phyloP scores from a whole-genome alignment of 2,888 invertebrate species.

The Eubasilissa splendida region DNA sequence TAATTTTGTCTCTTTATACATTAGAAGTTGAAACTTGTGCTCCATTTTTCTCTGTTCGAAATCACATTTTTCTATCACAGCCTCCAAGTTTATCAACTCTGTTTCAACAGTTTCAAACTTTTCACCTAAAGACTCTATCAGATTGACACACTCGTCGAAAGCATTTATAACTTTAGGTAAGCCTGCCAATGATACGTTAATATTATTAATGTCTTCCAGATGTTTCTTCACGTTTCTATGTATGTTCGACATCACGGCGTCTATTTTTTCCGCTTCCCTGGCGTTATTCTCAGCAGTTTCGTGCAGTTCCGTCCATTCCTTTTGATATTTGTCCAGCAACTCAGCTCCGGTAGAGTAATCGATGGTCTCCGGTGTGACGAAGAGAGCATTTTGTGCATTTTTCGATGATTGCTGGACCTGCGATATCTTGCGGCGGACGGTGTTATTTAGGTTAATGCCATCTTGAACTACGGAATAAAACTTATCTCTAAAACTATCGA shows the following conservation, averaged over 20 bases:
- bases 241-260: constrained; percentile 66
- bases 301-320: constrained; percentile 81
- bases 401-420: constrained; percentile 40
- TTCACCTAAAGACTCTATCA: constrained; percentile 72
- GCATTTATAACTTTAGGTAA: constrained; percentile 67
- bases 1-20: constrained; percentile 81
- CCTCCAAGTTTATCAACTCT: constrained; percentile 77
- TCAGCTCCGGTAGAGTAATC: constrained; percentile 77
- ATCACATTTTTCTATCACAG: constrained; percentile 79
- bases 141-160: constrained; percentile 71
- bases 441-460: constrained; percentile 53
- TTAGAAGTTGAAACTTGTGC: constrained; percentile 79
- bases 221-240: constrained; percentile 59
- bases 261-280: constrained; percentile 73
- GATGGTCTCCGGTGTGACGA: constrained; percentile 19
- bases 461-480: constrained; percentile 57
- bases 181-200: constrained; percentile 65
- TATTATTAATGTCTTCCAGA: constrained; percentile 37
- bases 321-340: constrained; percentile 79
- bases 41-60: constrained; percentile 81
- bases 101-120: constrained; percentile 77
- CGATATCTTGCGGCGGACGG: constrained; percentile 52
- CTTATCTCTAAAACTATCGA: constrained; percentile 56
- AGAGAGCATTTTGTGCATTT: background rate
- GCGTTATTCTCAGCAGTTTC: constrained; percentile 80